These are phyloP conservation scores for Austrolebias charrua DNA, from an alignment of 2,797 vertebrate species.

Conservation along the genomic window DNA sequence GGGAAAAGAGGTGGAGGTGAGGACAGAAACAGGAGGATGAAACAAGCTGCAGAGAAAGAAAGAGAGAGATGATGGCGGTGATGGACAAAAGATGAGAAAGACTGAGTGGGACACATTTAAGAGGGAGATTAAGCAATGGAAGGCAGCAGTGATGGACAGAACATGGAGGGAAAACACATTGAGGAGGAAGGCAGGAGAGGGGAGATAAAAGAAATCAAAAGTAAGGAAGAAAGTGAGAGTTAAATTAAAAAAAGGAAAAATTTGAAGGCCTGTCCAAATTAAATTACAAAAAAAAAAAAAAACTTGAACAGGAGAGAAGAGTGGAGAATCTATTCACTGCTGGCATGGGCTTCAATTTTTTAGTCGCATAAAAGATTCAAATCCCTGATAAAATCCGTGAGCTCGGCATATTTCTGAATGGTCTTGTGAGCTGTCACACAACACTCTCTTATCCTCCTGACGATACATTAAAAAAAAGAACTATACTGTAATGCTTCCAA, in stretches of 20 bases:
- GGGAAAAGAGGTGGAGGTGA: constrained; percentile 8
- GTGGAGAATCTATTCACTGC: constrained; percentile 45
- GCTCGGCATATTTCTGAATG: constrained; percentile 50
- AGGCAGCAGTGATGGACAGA: constrained; percentile 53
- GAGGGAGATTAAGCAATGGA: constrained; percentile 35
- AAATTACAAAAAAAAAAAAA: constrained; percentile 14
- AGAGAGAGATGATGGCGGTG: constrained; percentile 44
- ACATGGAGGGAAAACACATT: constrained; percentile 30
- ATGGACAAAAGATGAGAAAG: constrained; percentile 47
- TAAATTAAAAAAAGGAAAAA: constrained; percentile 39
- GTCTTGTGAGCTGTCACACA: constrained; percentile 33
- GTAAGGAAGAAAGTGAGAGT: constrained; percentile 44
- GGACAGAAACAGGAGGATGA: constrained; percentile 44
- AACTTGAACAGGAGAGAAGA: constrained; percentile 33
- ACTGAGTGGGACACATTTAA: constrained; percentile 36
- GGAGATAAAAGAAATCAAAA: constrained; percentile 34
- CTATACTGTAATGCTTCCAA: constrained; percentile 11
- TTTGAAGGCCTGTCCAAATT: constrained; percentile 52
- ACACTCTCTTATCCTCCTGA: constrained; percentile 1
- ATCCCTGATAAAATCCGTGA: constrained; percentile 54
- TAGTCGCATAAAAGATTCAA: constrained; percentile 56
- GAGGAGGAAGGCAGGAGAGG: constrained; percentile 31
- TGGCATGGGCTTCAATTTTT: constrained; percentile 65
- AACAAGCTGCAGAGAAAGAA: constrained; percentile 40
- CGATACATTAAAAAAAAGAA: constrained; percentile 1